Conservation (phyloP, 2,888 invertebrate genomes). For the Pristionchus entomophagus region DNA sequence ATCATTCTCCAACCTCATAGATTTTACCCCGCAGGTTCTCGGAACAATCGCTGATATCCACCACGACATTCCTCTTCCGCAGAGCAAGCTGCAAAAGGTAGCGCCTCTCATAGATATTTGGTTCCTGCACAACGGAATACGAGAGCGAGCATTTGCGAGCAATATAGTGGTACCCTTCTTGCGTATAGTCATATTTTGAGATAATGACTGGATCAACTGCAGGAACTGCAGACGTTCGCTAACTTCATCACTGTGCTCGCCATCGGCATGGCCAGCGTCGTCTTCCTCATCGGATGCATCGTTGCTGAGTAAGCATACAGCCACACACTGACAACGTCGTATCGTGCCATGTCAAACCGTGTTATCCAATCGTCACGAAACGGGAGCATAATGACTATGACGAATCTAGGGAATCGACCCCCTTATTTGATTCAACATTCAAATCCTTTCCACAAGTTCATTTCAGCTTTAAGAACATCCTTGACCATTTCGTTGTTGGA, state of each 20-base stretch:
- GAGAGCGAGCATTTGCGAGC: neutral
- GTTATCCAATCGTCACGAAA: too few relatives aligned
- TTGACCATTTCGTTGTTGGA: constrained; percentile 74
- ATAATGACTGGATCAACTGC: too few relatives aligned
- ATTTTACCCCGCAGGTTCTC: constrained; percentile 52
- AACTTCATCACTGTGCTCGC: constrained; percentile 70
- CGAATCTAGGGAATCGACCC: neutral
- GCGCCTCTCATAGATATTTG: too few relatives aligned
- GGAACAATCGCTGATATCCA: constrained; percentile 61
- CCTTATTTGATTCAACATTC: neutral
- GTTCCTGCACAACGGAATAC: too few relatives aligned
- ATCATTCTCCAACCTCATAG: neutral
- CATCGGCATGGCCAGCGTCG: constrained; percentile 69
- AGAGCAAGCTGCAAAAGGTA: constrained; percentile 59
- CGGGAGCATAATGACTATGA: too few relatives aligned
- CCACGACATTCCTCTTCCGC: constrained; percentile 60
- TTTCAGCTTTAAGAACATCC: constrained; percentile 68
- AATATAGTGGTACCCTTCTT: too few relatives aligned
- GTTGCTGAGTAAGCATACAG: constrained; percentile 61
- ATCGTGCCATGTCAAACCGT: too few relatives aligned
- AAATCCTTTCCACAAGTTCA: too few relatives aligned
- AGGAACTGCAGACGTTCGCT: constrained; percentile 51
- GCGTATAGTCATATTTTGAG: too few relatives aligned
- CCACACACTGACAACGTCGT: too few relatives aligned
- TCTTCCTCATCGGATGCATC: constrained; percentile 72